Evolutionary conservation across 2,888 invertebrate species (phyloP), one percentile per base, ranked within the genome.

Genomic region (Baronia brevicornis): DNA sequence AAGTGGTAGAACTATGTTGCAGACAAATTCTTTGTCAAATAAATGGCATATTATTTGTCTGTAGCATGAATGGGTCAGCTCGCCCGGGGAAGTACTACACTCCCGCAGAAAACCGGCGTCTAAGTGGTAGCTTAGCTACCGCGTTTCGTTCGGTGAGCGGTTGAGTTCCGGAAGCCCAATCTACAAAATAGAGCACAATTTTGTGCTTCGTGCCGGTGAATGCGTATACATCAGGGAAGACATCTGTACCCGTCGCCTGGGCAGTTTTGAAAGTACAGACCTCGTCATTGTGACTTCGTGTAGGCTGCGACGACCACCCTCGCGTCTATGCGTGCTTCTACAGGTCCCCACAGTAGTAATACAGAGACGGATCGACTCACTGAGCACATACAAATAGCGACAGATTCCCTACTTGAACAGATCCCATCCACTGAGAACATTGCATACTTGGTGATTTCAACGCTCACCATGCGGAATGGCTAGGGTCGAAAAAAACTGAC

Each of bases 251-350:
- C 26, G 6, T 4, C 36, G 36, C 8, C 28, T 31, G 0, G n/a
- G n/a, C 18, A 21, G 4, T 10, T 12, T 26, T 14, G 30, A 29
- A 30, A 18, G 7, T 5, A 12, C 3, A 21, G 30, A 30, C 22
- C 30, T 36, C 18, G n/a, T 1, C 22, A 21, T 2, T 27, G 27
- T 7, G 7, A 27, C 6, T 30, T 30, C 9, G 18, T n/a, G n/a
- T n/a, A n/a, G n/a, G n/a, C n/a, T n/a, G n/a, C n/a, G n/a, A n/a
- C n/a, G n/a, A n/a, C n/a, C n/a, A n/a, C n/a, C n/a, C n/a, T n/a
- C n/a, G n/a, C n/a, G n/a, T n/a, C n/a, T n/a, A n/a, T n/a, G n/a
- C 22, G 11, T 27, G 36, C 17, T 10, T 36, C 4, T 30, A 30
- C 18, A 30, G 36, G 13, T 21, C 27, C 22, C 17, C n/a, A n/a